A percentile compares a stretch with the other conserved stretches of the same genome.
Conservation (phyloP, 2,797 vertebrate species). For the Tokudaia muenninki region DNA sequence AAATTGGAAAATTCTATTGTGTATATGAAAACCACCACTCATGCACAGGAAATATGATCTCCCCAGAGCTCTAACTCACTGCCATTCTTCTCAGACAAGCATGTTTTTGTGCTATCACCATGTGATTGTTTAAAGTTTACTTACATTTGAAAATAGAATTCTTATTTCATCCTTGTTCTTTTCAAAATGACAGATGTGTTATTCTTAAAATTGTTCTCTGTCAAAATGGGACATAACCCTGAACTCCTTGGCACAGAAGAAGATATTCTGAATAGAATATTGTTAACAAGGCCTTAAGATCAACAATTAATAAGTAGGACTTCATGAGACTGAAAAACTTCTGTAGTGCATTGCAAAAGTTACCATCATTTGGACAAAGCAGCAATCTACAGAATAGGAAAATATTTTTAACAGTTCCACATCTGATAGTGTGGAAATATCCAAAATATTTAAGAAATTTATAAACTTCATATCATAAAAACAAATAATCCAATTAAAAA, state of each 20-base stretch:
- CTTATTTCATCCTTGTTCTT: neutral
- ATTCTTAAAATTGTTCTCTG: neutral
- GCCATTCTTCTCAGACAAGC: neutral
- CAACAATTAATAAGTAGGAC: neutral
- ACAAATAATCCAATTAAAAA: neutral
- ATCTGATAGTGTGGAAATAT: neutral
- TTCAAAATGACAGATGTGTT: neutral
- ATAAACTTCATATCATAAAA: neutral
- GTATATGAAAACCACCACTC: neutral
- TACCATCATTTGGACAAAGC: neutral
- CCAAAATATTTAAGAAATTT: neutral
- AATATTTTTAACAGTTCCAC: neutral
- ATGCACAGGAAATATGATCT: neutral
- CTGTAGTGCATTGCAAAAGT: neutral
- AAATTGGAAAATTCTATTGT: neutral
- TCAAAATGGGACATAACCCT: neutral
- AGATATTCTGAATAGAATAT: neutral
- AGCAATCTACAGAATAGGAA: neutral
- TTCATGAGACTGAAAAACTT: neutral
- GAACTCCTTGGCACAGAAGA: neutral
- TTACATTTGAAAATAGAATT: neutral
- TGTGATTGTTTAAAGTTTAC: neutral
- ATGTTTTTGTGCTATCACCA: neutral
- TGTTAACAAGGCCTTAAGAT: neutral
- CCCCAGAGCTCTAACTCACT: neutral